Percentiles rank a stretch among this genome's conserved stretches.
Conservation (phyloP, 2,888 invertebrate genomes). For the Tenthredo mesomela region DNA sequence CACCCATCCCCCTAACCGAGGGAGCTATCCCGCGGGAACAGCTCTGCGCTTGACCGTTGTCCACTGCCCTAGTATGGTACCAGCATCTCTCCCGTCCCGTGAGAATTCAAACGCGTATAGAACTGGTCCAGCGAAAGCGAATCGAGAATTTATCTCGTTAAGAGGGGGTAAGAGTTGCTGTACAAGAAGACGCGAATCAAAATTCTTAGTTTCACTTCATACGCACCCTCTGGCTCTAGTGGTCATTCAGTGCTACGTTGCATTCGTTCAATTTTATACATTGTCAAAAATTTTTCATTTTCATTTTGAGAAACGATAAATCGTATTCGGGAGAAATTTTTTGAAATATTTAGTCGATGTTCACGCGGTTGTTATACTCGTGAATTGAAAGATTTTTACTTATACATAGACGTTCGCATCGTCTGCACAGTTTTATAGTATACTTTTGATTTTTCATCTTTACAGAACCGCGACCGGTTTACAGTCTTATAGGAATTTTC, state of each 20-base stretch:
- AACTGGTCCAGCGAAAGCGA: conserved; percentile 72
- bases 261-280: background rate
- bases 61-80: conserved; percentile 71
- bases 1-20: conserved; percentile 25
- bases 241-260: conserved; percentile 32
- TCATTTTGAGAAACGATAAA: background rate
- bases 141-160: conserved; percentile 40
- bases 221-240: conserved; percentile 51
- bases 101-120: conserved; percentile 64
- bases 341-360: background rate
- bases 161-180: conserved; percentile 4
- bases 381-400: background rate
- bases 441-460: conserved; percentile 24
- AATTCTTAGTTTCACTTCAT: conserved; percentile 61
- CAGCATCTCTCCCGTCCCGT: conserved; percentile 71
- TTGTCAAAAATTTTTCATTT: conserved; percentile 50
- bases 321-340: conserved; percentile 1
- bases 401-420: background rate
- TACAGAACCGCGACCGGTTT: conserved; percentile 5
- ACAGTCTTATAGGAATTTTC: background rate
- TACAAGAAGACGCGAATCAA: conserved; percentile 65
- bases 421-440: background rate
- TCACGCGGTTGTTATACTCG: background rate
- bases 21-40: conserved; percentile 60
- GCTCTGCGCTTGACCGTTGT: conserved; percentile 74